Evolutionary conservation across 2,888 invertebrate species (phyloP).

Genomic region (Pyrrhia umbra): DNA sequence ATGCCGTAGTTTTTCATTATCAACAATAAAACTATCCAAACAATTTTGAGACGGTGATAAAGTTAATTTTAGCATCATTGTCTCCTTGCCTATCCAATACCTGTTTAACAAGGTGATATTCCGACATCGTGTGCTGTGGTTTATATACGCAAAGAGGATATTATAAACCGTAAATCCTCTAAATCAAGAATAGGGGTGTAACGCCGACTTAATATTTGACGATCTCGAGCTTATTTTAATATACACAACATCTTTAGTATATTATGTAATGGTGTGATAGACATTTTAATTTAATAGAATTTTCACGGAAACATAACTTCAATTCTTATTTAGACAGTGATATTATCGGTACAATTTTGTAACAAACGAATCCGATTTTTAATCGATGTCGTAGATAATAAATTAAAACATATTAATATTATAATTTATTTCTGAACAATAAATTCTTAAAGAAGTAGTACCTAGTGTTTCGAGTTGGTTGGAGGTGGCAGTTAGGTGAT

Average conservation of each 20-base stretch:
- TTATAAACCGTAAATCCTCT: slow-evolving; percentile 49
- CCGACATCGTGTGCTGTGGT: slow-evolving; percentile 34
- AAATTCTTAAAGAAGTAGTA: slow-evolving; percentile 45
- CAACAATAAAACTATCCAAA: not conserved
- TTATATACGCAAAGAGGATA: slow-evolving; percentile 52
- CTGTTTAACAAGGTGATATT: slow-evolving; percentile 50
- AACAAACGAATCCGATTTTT: too few species aligned
- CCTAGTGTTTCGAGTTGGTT: slow-evolving; percentile 46
- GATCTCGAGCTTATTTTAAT: slow-evolving; percentile 46
- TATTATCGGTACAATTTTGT: too few species aligned
- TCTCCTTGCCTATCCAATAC: slow-evolving; percentile 40
- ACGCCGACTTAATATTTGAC: slow-evolving; percentile 37
- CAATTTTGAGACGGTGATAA: slow-evolving; percentile 5
- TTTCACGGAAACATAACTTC: too few species aligned
- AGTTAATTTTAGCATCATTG: slow-evolving; percentile 1
- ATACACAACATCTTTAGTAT: slow-evolving; percentile 9
- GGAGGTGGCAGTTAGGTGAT: slow-evolving; percentile 46
- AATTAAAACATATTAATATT: too few species aligned
- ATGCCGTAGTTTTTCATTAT: slow-evolving; percentile 21
- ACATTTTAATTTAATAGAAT: slow-evolving; percentile 46
- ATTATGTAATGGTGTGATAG: slow-evolving; percentile 33
- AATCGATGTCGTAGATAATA: too few species aligned
- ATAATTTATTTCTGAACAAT: too few species aligned
- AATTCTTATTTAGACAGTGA: too few species aligned
- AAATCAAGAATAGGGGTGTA: slow-evolving; percentile 39